Percentiles rank a stretch among this genome's conserved stretches.
phyloP scores from a whole-genome alignment of 2,113 vertebrate genomes.

The Forbesichthys agassizii region DNA sequence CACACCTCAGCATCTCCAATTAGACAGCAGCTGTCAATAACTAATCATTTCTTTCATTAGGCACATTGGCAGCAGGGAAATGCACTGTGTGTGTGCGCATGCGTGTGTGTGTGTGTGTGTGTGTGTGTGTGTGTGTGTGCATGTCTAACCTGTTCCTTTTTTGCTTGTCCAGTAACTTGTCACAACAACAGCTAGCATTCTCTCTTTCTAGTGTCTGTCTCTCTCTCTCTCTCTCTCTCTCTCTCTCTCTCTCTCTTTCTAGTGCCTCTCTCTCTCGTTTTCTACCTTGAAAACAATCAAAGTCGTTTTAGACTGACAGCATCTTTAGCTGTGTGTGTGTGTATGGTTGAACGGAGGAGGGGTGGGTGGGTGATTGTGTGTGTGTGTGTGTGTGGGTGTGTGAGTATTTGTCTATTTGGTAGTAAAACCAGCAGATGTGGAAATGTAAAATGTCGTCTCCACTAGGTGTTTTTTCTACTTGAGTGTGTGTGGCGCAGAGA shows the following conservation, averaged over 20 bases:
- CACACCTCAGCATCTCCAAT: constrained; percentile 68
- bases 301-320: constrained; percentile 36
- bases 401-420: not conserved
- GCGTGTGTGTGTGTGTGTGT: constrained; percentile 27
- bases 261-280: not conserved
- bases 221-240: not conserved
- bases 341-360: no score
- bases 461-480: not conserved
- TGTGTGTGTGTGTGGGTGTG: constrained; percentile 15
- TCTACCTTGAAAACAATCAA: not conserved
- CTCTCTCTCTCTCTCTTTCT: not conserved
- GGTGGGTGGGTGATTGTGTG: not conserved
- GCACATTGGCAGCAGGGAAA: constrained; percentile 57
- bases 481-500: not conserved
- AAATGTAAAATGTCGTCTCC: constrained; percentile 15
- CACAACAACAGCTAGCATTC: not conserved
- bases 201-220: not conserved
- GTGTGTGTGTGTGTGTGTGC: constrained; percentile 10
- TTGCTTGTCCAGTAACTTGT: not conserved
- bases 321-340: not conserved
- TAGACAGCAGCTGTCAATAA: constrained; percentile 71
- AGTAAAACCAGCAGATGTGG: constrained; percentile 11
- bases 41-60: constrained; percentile 77
- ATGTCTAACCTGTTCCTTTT: not conserved
- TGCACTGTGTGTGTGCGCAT: constrained; percentile 10